phyloP scores from a whole-genome alignment of 2,888 invertebrate species.

The Agapetus fuscipes region DNA sequence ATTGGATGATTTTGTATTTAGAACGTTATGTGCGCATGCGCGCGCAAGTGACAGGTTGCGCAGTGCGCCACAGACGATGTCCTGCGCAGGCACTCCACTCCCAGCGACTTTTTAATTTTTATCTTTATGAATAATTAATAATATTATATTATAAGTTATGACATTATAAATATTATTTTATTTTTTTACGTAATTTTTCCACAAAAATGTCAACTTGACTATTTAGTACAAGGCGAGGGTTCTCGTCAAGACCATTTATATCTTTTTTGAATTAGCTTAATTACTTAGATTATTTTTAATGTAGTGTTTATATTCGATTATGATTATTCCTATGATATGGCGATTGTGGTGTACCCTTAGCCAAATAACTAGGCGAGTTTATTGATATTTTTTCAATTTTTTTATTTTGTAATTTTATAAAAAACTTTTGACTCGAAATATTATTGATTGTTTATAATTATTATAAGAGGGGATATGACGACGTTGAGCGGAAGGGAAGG shows the following conservation, averaged over 20 bases:
- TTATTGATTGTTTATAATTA: constrained; percentile 12
- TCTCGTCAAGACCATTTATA: constrained; percentile 9
- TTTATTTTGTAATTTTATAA: no score
- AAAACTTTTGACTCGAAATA: no score
- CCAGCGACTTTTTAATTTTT: constrained; percentile 11
- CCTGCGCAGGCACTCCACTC: no score
- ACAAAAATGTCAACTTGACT: constrained; percentile 15
- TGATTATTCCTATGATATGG: no score
- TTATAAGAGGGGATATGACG: no score
- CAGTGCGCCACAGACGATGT: no score
- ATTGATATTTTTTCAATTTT: no score
- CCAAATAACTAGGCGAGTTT: constrained; percentile 19
- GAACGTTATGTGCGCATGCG: no score
- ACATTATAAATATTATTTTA: constrained; percentile 20
- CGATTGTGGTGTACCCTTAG: constrained; percentile 19
- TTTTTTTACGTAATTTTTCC: constrained; percentile 22
- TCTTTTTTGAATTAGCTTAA: constrained; percentile 18
- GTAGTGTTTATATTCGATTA: constrained; percentile 14
- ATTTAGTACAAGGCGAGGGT: constrained; percentile 15
- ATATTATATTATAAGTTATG: constrained; percentile 14
- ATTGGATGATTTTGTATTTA: no score
- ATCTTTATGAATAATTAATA: constrained; percentile 16
- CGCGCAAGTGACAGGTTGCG: no score
- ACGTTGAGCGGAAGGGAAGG: no score
- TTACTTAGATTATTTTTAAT: constrained; percentile 18